These are phyloP conservation scores for Rhogogaster chlorosoma DNA, from an alignment of 2,888 invertebrate species.

Conservation along the genomic window DNA sequence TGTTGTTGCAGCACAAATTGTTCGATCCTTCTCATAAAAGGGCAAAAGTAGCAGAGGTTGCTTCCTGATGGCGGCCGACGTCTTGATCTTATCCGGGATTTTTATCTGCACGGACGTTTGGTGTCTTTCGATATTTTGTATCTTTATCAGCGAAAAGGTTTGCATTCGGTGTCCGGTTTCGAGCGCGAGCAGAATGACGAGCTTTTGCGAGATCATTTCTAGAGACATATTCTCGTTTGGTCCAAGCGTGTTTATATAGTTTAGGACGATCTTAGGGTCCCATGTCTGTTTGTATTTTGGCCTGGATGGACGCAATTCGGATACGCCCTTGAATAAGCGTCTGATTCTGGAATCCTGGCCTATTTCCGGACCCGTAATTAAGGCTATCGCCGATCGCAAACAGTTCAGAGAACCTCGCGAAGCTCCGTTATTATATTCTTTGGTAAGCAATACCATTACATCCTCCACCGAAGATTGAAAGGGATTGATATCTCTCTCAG, in stretches of 20 bases:
- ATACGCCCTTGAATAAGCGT: conserved; percentile 4
- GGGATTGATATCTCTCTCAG: not conserved
- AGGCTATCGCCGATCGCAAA: not conserved
- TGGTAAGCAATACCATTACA: not conserved
- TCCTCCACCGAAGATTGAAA: not conserved
- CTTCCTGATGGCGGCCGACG: conserved; percentile 41
- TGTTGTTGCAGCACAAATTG: conserved; percentile 11
- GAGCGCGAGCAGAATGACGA: conserved; percentile 54
- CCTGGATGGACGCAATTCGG: not conserved
- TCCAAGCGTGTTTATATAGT: conserved; percentile 49
- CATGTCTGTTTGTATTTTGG: conserved; percentile 60
- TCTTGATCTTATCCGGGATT: conserved; percentile 54
- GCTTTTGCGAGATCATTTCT: conserved; percentile 50
- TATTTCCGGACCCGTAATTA: not conserved
- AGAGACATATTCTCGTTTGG: conserved; percentile 30
- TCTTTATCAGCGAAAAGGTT: conserved; percentile 50
- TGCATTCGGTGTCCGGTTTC: conserved; percentile 54
- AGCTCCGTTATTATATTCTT: not conserved
- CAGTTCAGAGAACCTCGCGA: not conserved
- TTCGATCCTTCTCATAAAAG: conserved; percentile 46
- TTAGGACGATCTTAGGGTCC: conserved; percentile 58
- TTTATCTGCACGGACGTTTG: conserved; percentile 51
- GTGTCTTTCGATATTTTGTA: conserved; percentile 46
- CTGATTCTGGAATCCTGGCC: not conserved
- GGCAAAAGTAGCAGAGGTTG: conserved; percentile 54